Percentiles rank a stretch among this genome's conserved stretches.
Conservation (phyloP, 1,140 invertebrate species). For the Diprion similis region DNA sequence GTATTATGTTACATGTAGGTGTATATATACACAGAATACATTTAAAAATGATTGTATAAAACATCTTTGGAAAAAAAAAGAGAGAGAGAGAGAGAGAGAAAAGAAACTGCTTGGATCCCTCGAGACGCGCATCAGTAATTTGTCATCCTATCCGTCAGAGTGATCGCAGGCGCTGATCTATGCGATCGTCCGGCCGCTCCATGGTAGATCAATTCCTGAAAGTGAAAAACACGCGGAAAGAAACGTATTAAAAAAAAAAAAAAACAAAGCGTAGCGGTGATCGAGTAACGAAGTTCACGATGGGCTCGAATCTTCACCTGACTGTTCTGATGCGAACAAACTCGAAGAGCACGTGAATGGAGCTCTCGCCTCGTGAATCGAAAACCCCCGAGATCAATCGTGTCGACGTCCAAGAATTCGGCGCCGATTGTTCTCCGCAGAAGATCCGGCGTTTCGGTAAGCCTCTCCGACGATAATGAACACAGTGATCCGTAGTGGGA, state of each 20-base stretch:
- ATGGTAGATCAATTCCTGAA: slow-evolving; percentile 20
- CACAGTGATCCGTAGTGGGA: slow-evolving; percentile 20
- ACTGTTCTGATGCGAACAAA: slow-evolving; percentile 33
- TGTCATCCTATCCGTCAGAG: slow-evolving; percentile 30
- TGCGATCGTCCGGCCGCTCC: slow-evolving; percentile 20
- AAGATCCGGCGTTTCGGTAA: slow-evolving; percentile 43
- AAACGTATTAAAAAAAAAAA: not conserved
- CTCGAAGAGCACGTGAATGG: slow-evolving; percentile 35
- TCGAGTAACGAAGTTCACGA: not conserved
- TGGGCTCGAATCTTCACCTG: slow-evolving; percentile 20
- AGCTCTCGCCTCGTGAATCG: slow-evolving; percentile 30
- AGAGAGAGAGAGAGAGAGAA: no score
- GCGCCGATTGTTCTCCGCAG: slow-evolving; percentile 34
- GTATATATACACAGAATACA: not conserved
- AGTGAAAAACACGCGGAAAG: slow-evolving; percentile 11
- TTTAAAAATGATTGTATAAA: no score
- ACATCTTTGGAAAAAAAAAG: no score
- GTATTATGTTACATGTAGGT: not conserved
- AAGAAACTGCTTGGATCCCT: no score
- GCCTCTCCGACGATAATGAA: slow-evolving; percentile 23
- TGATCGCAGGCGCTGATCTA: slow-evolving; percentile 35
- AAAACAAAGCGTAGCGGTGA: not conserved
- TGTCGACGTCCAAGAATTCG: slow-evolving; percentile 30
- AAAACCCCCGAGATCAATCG: slow-evolving; percentile 11
- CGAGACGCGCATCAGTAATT: not conserved